These are phyloP conservation scores for Baryphthengus martii DNA, from an alignment of 2,113 vertebrate species.

Conservation along the genomic window DNA sequence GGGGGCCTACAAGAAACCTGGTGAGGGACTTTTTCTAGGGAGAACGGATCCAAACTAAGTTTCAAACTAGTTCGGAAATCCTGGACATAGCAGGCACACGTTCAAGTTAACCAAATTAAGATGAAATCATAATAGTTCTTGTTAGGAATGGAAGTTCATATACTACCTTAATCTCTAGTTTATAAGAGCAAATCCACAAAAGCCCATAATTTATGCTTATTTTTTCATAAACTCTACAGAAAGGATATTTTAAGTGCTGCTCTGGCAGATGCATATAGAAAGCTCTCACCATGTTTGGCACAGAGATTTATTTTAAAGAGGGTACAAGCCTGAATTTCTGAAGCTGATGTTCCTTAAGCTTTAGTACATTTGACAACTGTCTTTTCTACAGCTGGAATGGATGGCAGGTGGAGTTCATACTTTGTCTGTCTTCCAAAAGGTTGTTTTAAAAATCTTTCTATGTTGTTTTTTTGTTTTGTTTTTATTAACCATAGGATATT, in stretches of 20 bases:
- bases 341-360: background rate
- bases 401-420: background rate
- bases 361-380: background rate
- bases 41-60: too few relatives aligned
- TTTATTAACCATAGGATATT: conserved; percentile 2
- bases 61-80: background rate
- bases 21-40: too few relatives aligned
- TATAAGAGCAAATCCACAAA: background rate
- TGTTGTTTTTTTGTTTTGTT: background rate
- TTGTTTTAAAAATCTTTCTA: background rate
- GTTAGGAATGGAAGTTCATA: background rate
- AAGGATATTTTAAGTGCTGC: background rate
- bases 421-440: background rate
- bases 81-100: background rate
- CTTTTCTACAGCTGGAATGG: background rate
- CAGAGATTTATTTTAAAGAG: background rate
- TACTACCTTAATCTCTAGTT: background rate
- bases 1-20: too few relatives aligned
- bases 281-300: background rate
- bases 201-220: background rate
- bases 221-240: background rate
- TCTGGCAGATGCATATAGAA: background rate
- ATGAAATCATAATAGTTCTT: background rate
- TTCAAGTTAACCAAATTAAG: background rate
- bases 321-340: background rate